Conservation (phyloP, 2,113 vertebrate genomes). For the Ranitomeya imitator region DNA sequence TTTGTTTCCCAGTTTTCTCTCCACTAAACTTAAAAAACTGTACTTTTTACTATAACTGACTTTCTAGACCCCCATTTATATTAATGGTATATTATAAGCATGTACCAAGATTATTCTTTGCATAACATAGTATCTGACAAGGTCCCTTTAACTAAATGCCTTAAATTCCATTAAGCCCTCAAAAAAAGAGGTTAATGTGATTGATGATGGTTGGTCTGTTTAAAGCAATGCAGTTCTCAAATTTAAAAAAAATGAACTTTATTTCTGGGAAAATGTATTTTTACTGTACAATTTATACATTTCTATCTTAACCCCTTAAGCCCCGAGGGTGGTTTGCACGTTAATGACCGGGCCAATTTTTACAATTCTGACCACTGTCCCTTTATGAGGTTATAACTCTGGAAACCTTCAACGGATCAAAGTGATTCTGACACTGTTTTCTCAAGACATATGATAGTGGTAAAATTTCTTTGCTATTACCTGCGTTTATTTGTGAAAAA, state of each 20-base stretch:
- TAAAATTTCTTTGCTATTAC: no score
- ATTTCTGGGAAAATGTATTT: conserved; percentile 20
- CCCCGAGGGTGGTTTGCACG: no score
- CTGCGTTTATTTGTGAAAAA: no score
- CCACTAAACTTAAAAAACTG: not conserved
- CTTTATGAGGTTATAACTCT: no score
- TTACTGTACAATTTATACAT: conserved; percentile 10
- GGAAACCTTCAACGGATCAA: no score
- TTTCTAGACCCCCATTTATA: conserved; percentile 9
- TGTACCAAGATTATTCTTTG: conserved; percentile 14
- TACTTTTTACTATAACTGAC: not conserved
- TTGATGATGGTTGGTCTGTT: not conserved
- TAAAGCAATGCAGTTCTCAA: not conserved
- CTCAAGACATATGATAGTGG: no score
- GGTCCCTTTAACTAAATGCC: conserved; percentile 15
- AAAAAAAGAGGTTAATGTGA: conserved; percentile 22
- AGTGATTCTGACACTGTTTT: no score
- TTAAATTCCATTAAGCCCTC: conserved; percentile 29
- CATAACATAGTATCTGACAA: conserved; percentile 25
- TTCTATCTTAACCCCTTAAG: no score
- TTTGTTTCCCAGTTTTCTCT: no score
- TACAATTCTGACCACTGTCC: no score
- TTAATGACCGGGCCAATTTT: no score
- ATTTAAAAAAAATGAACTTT: conserved; percentile 2
- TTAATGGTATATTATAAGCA: conserved; percentile 11